A percentile compares a stretch with the other conserved stretches of the same genome.
Conservation (phyloP, 2,113 vertebrate genomes). For the Xyliphius kryptos region DNA sequence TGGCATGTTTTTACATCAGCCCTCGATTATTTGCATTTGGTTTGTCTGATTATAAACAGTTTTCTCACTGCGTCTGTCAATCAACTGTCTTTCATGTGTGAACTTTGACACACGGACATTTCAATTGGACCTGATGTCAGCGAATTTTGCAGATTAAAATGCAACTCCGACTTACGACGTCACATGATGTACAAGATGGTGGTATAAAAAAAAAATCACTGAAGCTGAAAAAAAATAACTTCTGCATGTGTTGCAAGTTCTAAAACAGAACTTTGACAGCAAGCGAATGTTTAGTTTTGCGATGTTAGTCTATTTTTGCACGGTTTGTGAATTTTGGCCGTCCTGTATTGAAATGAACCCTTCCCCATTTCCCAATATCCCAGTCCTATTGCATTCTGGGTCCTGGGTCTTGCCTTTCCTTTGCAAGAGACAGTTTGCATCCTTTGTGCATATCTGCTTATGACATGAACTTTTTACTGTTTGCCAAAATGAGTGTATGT, state of each 20-base stretch:
- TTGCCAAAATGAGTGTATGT: slow-evolving; percentile 7
- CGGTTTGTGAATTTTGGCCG: slow-evolving; percentile 40
- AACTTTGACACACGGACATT: neutral
- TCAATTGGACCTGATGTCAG: neutral
- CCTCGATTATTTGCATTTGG: slow-evolving; percentile 28
- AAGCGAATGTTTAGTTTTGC: slow-evolving; percentile 38
- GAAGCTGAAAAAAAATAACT: slow-evolving; percentile 40
- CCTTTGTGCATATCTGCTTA: slow-evolving; percentile 44
- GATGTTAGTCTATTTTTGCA: slow-evolving; percentile 46
- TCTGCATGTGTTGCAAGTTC: slow-evolving; percentile 68
- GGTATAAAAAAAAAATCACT: slow-evolving; percentile 41
- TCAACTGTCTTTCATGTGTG: slow-evolving; percentile 60
- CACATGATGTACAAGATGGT: neutral
- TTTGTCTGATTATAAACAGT: slow-evolving; percentile 22
- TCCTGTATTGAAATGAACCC: slow-evolving; percentile 16
- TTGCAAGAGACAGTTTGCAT: slow-evolving; percentile 28
- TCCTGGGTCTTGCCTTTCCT: slow-evolving; percentile 17
- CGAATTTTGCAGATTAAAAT: neutral
- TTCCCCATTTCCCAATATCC: slow-evolving; percentile 4
- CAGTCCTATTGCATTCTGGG: slow-evolving; percentile 43
- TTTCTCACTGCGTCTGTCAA: slow-evolving; percentile 54
- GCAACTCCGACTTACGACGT: neutral
- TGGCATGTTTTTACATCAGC: slow-evolving; percentile 24
- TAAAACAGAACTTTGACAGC: slow-evolving; percentile 8
- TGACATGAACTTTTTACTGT: slow-evolving; percentile 15